Conservation (phyloP, 37 sponge, comb jelly and placozoan species). For the Spongia lamella region DNA sequence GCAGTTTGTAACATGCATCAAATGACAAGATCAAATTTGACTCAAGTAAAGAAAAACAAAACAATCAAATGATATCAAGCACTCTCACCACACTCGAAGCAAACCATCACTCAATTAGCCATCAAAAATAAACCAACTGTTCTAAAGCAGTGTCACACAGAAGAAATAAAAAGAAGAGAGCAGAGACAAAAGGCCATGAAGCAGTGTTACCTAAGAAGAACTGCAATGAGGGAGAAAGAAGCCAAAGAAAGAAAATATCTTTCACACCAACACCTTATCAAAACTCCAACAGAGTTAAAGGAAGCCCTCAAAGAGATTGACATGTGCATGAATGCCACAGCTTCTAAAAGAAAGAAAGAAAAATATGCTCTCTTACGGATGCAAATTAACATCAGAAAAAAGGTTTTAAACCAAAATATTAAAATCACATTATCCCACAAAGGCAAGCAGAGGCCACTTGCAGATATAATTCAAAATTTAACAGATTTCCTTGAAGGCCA, state of each 20-base stretch:
- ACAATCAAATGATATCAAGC: conserved; percentile 3
- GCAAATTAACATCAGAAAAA: conserved; percentile 39
- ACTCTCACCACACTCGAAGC: background rate
- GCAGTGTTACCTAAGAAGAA: conserved; percentile 39
- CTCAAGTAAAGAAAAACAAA: conserved; percentile 23
- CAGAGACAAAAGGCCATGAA: conserved; percentile 31
- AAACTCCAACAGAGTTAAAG: conserved; percentile 33
- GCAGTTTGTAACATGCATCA: conserved; percentile 1
- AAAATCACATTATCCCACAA: conserved; percentile 31
- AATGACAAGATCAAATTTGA: conserved; percentile 6
- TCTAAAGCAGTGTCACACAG: background rate
- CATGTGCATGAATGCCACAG: conserved; percentile 27
- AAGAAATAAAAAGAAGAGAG: background rate
- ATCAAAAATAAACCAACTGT: background rate
- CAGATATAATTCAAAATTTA: conserved; percentile 31
- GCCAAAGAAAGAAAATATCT: conserved; percentile 26
- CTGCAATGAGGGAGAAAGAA: conserved; percentile 24
- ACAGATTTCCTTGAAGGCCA: conserved; percentile 16
- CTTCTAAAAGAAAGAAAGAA: conserved; percentile 23
- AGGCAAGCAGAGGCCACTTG: conserved; percentile 28
- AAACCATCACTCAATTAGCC: conserved; percentile 1
- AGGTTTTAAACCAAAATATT: conserved; percentile 24
- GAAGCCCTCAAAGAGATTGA: conserved; percentile 43
- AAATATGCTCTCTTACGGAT: conserved; percentile 30
- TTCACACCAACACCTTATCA: conserved; percentile 22